Evolutionary conservation across 2,888 invertebrate species (phyloP), one percentile per base, ranked within the genome.

Genomic region (Lepeophtheirus nordmannii): DNA sequence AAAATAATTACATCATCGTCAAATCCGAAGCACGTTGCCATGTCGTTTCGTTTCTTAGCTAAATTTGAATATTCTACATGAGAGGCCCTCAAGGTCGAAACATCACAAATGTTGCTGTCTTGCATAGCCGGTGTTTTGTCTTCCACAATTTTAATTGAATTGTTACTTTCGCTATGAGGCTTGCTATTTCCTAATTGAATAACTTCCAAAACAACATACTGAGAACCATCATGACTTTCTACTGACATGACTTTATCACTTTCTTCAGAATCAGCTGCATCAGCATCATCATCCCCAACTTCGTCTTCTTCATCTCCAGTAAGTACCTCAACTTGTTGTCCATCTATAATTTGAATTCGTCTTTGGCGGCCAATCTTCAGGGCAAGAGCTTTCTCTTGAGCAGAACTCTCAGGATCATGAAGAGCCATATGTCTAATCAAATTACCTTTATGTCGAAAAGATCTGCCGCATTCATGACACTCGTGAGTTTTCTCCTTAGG

Each of bases 401-500:
- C 80, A 10, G 83, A 82, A 0, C 87, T 85, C 46, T 89, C 87
- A 0, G 89, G 89, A 77, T 92, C 91, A 73, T 94, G 93, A 0
- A 87, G 81, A 5, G 89, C 89, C 82, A 93, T 83, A 74, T 94
- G 93, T 0, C 93, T 81, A 73, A 92, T 89, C 17, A 93, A 81
- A 77, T 92, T 92, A 68, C 70, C 93, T 77, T 90, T 90, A 76
- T 92, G 90, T 20, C 82, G 78, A 72, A 80, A 81, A 2, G 78
- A 75, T 69, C 79, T 77, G 40, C 76, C 76, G 73, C 80, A 80
- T 73, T 86, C 86, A 14, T 87, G 86, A 76, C 93, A 94, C 53
- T 86, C 84, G 75, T 93, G 90, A 0, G 85, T 85, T 76, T 93
- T 93, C 74, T 90, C 90, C 70, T 86, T 84, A 0, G 91, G 91